Evolutionary conservation across 2,797 vertebrate genomes (phyloP), one percentile per base, ranked within the genome.

Genomic region (Micrastur ruficollis): DNA sequence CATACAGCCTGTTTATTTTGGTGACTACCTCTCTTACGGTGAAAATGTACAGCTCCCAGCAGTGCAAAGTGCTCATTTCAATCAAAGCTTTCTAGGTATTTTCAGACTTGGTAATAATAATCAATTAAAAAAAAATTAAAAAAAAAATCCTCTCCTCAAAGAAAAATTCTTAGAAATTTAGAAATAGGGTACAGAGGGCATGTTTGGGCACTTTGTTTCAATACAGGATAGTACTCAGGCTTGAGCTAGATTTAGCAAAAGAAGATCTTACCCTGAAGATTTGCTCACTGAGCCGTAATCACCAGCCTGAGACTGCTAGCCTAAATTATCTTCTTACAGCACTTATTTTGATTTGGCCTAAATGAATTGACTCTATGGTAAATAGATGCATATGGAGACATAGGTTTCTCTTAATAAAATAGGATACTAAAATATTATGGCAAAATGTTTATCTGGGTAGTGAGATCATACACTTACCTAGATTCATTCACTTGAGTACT

Each of bases 401-500:
- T 62, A 84, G 73, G 82, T 88, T 96, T 88, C 85, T 83, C 93
- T 79, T 95, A 94, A 94, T 95, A 96, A 97, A 97, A 96, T 80
- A 88, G 42, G 71, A 76, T 88, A 83, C 74, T 97, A 94, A 97
- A 97, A 97, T 67, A 93, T 91, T 94, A 94, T 89, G 89, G 85
- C 44, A 86, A 97, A 95, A 95, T 91, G 87, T 96, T 98, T 97
- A 86, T 95, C 95, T 95, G 59, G 29, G 86, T 96, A 97, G 97
- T 96, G 93, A 98, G 95, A 96, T 92, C 93, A 96, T 89, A 74
- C 11, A 7, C 90, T 95, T 95, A 74, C 44, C 75, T 96, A 82
- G 49, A 94, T 96, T 95, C 96, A 95, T 96, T 97, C 95, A 96
- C 65, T 91, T 56, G 79, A 97, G 95, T 97, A 97, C 96, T 97